Evolutionary conservation across 2,113 vertebrate genomes (phyloP).

Genomic region (Tor tambroides): DNA sequence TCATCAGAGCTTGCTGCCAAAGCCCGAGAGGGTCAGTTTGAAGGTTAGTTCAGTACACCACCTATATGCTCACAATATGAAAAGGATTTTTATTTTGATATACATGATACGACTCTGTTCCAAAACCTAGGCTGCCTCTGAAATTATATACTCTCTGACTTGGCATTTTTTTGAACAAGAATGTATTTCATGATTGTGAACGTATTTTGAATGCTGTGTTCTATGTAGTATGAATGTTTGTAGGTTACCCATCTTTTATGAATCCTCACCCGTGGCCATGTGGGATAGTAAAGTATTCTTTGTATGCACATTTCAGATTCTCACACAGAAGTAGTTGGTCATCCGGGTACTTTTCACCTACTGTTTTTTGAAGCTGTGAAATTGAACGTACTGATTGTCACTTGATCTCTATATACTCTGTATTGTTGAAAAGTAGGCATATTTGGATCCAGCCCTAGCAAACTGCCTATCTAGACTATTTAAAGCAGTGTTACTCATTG

Average conservation of each 20-base stretch:
- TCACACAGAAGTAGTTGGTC: neutral
- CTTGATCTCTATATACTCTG: neutral
- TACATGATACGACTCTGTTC: neutral
- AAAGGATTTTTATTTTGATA: neutral
- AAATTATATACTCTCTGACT: neutral
- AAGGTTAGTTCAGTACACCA: conserved; percentile 79
- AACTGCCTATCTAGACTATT: too few species aligned
- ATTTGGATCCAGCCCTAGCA: too few species aligned
- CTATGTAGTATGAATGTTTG: neutral
- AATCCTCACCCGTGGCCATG: neutral
- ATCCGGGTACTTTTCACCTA: neutral
- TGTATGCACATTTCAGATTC: too few species aligned
- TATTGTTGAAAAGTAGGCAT: too few species aligned
- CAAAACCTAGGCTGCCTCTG: neutral
- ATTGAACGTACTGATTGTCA: neutral
- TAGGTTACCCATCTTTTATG: neutral
- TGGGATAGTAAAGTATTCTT: neutral
- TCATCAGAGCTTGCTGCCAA: conserved; percentile 93
- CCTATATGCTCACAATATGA: neutral
- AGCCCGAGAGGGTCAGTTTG: conserved; percentile 89
- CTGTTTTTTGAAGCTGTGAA: neutral
- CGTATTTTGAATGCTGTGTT: neutral
- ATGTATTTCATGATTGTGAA: neutral
- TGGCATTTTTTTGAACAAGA: neutral
- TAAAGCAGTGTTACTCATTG: too few species aligned